These are phyloP conservation scores for Murina feae DNA, from an alignment of 2,113 vertebrate genomes.

Conservation along the genomic window DNA sequence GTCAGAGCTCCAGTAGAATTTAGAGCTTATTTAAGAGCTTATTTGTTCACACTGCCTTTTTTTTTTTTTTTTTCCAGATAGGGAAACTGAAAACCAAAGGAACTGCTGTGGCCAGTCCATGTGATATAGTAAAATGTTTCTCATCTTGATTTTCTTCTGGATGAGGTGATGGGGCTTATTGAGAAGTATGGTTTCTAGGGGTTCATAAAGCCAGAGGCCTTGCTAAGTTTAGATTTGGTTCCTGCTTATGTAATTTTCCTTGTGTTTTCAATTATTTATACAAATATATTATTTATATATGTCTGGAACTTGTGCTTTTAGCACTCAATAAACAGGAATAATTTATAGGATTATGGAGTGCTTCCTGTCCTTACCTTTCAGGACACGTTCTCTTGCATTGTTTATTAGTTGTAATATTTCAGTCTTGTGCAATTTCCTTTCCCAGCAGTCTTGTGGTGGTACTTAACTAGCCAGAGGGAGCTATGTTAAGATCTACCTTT, in stretches of 20 bases:
- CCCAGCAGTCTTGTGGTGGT: constrained; percentile 22
- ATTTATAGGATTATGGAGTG: constrained; percentile 71
- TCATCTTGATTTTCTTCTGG: constrained; percentile 20
- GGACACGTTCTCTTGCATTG: constrained; percentile 60
- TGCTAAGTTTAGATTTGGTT: constrained; percentile 66
- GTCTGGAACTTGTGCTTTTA: constrained; percentile 75
- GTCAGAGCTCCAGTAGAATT: constrained; percentile 12
- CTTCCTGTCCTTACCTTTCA: constrained; percentile 71
- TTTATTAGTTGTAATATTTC: constrained; percentile 66
- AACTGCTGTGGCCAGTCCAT: background rate
- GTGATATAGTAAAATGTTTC: background rate
- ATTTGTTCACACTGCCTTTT: background rate
- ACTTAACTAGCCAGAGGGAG: constrained; percentile 22
- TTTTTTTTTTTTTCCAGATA: background rate
- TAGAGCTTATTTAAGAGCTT: constrained; percentile 18
- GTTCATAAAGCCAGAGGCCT: constrained; percentile 36
- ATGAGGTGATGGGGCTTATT: background rate
- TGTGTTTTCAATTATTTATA: constrained; percentile 75
- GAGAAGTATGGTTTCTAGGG: background rate
- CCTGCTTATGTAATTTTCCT: constrained; percentile 73
- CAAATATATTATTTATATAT: constrained; percentile 74
- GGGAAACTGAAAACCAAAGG: constrained; percentile 33
- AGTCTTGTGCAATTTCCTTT: constrained; percentile 54
- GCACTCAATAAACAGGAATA: constrained; percentile 74
- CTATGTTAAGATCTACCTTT: constrained; percentile 1